Evolutionary conservation across 1,140 invertebrate genomes (phyloP), one percentile per base, ranked within the genome.

Genomic region (Dreissena rostriformis): DNA sequence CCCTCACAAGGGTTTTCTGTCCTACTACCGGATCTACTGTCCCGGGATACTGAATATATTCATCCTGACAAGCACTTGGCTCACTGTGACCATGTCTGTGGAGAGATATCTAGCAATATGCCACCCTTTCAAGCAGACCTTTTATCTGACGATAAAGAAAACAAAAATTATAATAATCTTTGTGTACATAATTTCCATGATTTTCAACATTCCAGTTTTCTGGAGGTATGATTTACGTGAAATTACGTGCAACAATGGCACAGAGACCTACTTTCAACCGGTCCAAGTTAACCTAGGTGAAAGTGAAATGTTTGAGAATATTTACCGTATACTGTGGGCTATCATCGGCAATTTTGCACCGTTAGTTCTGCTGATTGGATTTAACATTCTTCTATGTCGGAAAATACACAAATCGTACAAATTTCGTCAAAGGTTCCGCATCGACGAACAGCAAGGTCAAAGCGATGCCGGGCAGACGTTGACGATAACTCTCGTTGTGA

Each of bases 71-170:
- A 92, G 91, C 79, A 93, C 92, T 0, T 91, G 91, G 91, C 80
- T 93, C 39, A 93, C 92, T 0, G 92, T 93, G n/a, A 90, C 90
- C 28, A 92, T 93, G 92, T 91, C 92, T 51, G 88, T 90, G 28
- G 92, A 93, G 79, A 57, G 92, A 17, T 93, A 91, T 86, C 87
- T 93, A 12, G 92, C 92, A 15, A 92, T 93, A 49, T 92, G 92
- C 73, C 90, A 92, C 82, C 92, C 92, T 19, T 87, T 93, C 14
- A 87, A 91, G 22, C 89, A 91, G 51, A 89, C 88, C 29, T 86
- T 92, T 8, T 90, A 92, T 71, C 88, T 93, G 71, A 92, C 90
- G 22, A 87, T 92, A 12, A 79, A 87, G 11, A 87, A 90, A 28
- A 93, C 90, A 19, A 92, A 92, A 77, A 73, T 88, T 26, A 88